Evolutionary conservation across 2,888 invertebrate species (phyloP).

Genomic region (Oasisia sp.): DNA sequence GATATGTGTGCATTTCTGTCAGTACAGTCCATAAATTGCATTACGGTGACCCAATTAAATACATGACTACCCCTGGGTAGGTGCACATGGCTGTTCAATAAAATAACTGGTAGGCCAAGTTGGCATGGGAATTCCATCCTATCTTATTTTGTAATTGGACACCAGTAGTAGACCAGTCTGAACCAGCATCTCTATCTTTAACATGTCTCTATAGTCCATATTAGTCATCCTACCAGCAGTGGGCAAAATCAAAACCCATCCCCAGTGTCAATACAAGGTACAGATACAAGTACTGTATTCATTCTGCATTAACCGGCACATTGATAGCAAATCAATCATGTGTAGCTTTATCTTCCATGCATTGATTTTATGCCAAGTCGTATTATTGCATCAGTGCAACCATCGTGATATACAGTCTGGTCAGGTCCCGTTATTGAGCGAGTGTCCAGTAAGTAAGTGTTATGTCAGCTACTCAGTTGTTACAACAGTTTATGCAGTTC

Average conservation of each 20-base stretch:
- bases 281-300: background rate
- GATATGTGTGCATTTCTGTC: background rate
- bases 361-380: background rate
- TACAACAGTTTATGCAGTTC: too few relatives aligned
- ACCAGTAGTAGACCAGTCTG: background rate
- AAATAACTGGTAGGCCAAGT: background rate
- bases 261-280: background rate
- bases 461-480: too few relatives aligned
- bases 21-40: background rate
- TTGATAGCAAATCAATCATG: background rate
- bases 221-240: background rate
- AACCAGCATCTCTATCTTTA: background rate
- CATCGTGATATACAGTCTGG: background rate
- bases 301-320: background rate
- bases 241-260: background rate
- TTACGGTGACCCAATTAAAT: background rate
- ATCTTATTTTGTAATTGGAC: background rate
- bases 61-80: too few relatives aligned
- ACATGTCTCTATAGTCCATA: background rate
- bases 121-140: background rate
- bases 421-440: background rate
- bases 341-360: background rate
- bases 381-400: background rate
- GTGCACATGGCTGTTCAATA: too few relatives aligned
- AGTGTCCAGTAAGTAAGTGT: background rate